phyloP scores from a whole-genome alignment of 1,140 invertebrate species.

The Ceratoteleas bidentatus region DNA sequence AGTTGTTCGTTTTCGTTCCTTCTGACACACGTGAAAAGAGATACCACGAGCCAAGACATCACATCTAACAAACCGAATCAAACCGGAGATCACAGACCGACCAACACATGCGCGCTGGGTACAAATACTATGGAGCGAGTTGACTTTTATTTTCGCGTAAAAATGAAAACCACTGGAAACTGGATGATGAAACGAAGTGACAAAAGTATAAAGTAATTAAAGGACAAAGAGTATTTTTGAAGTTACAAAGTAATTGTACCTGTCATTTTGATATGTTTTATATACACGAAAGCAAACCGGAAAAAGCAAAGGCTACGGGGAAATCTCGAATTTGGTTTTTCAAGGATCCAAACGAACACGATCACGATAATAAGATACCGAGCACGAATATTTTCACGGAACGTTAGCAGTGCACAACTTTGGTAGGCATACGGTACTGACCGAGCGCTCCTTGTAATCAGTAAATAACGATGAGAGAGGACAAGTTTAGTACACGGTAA shows the following conservation, averaged over 20 bases:
- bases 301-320: not conserved
- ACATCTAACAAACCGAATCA: slow-evolving; percentile 31
- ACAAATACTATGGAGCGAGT: slow-evolving; percentile 59
- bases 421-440: slow-evolving; percentile 70
- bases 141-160: slow-evolving; percentile 58
- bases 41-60: too few species aligned
- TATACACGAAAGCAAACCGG: slow-evolving; percentile 23
- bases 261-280: slow-evolving; percentile 64
- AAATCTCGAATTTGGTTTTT: slow-evolving; percentile 50
- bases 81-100: slow-evolving; percentile 13
- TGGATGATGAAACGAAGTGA: too few species aligned
- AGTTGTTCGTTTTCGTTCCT: too few species aligned
- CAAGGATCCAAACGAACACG: slow-evolving; percentile 29
- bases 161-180: too few species aligned
- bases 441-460: slow-evolving; percentile 71
- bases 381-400: slow-evolving; percentile 53
- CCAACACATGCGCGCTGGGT: slow-evolving; percentile 35
- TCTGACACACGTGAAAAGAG: too few species aligned
- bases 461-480: slow-evolving; percentile 17
- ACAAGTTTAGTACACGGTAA: slow-evolving; percentile 47
- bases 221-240: slow-evolving; percentile 57
- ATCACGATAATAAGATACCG: slow-evolving; percentile 41
- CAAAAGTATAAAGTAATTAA: slow-evolving; percentile 45
- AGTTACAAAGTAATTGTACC: slow-evolving; percentile 63
- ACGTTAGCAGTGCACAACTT: slow-evolving; percentile 60